phyloP scores from a whole-genome alignment of 2,113 vertebrate species.

The Balaeniceps rex region DNA sequence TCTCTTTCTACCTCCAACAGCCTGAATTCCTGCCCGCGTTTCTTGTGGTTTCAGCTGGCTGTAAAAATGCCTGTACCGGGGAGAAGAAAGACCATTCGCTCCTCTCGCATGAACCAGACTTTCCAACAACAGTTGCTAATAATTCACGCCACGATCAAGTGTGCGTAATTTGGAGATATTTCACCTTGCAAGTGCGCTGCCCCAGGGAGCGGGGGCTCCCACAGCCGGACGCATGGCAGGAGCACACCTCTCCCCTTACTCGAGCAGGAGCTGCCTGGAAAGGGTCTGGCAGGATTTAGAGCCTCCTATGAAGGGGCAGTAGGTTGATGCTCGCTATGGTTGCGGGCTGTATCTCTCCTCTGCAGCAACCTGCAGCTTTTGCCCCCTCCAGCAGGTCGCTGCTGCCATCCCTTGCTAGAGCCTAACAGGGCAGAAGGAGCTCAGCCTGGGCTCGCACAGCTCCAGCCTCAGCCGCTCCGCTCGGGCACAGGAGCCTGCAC shows the following conservation, averaged over 20 bases:
- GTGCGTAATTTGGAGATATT: neutral
- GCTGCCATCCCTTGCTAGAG: neutral
- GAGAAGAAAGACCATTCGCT: neutral
- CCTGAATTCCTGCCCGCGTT: neutral
- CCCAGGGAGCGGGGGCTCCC: neutral
- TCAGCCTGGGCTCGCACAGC: neutral
- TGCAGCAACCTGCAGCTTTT: neutral
- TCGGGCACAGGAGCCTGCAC: neutral
- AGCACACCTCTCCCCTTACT: neutral
- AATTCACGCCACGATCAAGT: neutral
- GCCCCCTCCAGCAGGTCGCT: neutral
- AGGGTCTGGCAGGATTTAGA: neutral
- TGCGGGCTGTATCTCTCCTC: neutral
- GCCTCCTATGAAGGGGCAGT: neutral
- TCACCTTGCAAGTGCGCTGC: rapidly evolving
- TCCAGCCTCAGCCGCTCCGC: neutral
- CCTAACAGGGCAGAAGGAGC: neutral
- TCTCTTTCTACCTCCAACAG: neutral
- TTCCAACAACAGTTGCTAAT: neutral
- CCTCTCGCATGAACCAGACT: neutral
- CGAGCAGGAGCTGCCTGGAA: neutral
- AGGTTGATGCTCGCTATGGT: neutral
- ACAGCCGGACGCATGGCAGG: rapidly evolving
- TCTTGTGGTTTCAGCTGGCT: conserved; percentile 36
- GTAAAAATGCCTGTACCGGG: neutral